Percentiles rank a stretch among this genome's conserved stretches.
These are phyloP conservation scores for Amiota minor DNA, from an alignment of 2,888 invertebrate genomes.

Conservation along the genomic window DNA sequence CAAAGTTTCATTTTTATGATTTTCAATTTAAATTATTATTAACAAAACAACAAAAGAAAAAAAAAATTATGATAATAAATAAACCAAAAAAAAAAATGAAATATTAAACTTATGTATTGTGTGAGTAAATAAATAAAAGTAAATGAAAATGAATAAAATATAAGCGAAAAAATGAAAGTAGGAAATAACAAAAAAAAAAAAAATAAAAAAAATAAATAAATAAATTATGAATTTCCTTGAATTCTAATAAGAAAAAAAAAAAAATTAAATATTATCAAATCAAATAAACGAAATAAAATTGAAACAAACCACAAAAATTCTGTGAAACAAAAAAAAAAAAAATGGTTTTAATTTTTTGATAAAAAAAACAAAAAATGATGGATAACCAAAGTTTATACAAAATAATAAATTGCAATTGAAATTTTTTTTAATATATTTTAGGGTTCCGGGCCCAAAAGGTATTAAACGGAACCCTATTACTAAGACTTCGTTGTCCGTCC, in stretches of 20 bases:
- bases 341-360: neutral
- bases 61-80: too few species aligned
- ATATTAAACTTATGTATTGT: too few species aligned
- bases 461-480: too few species aligned
- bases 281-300: neutral
- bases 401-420: neutral
- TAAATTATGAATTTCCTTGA: conserved; percentile 15
- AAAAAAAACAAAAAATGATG: neutral
- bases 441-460: too few species aligned
- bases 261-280: conserved; percentile 3
- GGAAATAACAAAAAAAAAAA: conserved; percentile 4
- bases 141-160: neutral
- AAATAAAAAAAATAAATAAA: neutral
- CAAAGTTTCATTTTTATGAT: too few species aligned
- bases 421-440: too few species aligned
- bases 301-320: conserved; percentile 31
- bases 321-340: conserved; percentile 28
- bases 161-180: conserved; percentile 16
- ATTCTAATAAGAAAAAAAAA: conserved; percentile 11
- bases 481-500: too few species aligned
- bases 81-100: too few species aligned
- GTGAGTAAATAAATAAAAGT: too few species aligned
- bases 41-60: too few species aligned
- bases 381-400: neutral
- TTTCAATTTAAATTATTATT: too few species aligned